These are phyloP conservation scores for Tenthredo livida DNA, from an alignment of 2,888 invertebrate genomes.

Conservation along the genomic window DNA sequence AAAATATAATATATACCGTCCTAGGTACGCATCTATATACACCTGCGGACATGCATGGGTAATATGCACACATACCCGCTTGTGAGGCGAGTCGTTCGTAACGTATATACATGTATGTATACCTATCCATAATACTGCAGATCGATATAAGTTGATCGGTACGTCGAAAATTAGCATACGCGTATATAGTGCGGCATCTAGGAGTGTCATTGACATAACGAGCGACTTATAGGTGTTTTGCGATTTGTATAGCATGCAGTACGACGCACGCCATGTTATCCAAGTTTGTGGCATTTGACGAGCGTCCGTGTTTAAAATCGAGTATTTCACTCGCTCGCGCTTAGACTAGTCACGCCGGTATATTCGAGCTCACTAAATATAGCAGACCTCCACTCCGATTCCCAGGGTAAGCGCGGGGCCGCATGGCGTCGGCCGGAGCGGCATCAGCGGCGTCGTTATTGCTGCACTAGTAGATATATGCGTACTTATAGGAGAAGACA, in stretches of 20 bases:
- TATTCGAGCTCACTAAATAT: conserved; percentile 75
- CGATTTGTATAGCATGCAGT: not conserved
- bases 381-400: conserved; percentile 72
- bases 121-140: too few relatives aligned
- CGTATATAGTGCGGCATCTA: not conserved
- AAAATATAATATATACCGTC: too few relatives aligned
- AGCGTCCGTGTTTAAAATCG: conserved; percentile 29
- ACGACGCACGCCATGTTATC: conserved; percentile 2
- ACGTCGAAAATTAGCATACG: too few relatives aligned
- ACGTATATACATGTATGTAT: too few relatives aligned
- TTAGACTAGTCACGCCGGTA: conserved; percentile 32
- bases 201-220: not conserved
- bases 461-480: conserved; percentile 8
- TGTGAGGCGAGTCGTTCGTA: too few relatives aligned
- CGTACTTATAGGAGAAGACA: not conserved
- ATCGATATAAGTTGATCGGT: too few relatives aligned
- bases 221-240: not conserved
- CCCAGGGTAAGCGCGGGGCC: conserved; percentile 63
- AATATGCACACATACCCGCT: too few relatives aligned
- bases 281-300: conserved; percentile 31
- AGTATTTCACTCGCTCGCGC: conserved; percentile 12
- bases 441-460: conserved; percentile 49
- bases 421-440: conserved; percentile 55
- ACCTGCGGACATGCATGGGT: too few relatives aligned
- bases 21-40: too few relatives aligned